These are phyloP conservation scores for Carterocephalus palaemon DNA, from an alignment of 2,888 invertebrate genomes.

Conservation along the genomic window DNA sequence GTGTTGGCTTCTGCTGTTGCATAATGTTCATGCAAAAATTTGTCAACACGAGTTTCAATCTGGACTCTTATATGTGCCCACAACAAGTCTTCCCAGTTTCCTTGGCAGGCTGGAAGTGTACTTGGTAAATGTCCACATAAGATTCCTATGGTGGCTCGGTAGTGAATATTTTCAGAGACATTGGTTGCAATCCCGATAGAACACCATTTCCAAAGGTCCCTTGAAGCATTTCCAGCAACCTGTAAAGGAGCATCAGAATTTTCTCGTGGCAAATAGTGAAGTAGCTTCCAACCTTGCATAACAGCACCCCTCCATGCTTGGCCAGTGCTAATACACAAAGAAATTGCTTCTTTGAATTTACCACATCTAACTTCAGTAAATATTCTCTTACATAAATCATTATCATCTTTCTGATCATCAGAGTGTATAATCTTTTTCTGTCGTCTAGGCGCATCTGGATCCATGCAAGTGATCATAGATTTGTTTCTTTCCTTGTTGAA, in stretches of 20 bases:
- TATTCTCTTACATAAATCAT: constrained; percentile 76
- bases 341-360: constrained; percentile 89
- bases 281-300: constrained; percentile 92
- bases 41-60: constrained; percentile 91
- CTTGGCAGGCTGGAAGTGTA: constrained; percentile 84
- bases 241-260: constrained; percentile 68
- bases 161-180: constrained; percentile 75
- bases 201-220: constrained; percentile 88
- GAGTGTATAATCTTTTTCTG: constrained; percentile 89
- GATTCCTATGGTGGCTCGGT: constrained; percentile 84
- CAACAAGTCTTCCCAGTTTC: constrained; percentile 92
- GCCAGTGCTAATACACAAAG: constrained; percentile 90
- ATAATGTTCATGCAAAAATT: constrained; percentile 69
- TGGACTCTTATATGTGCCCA: constrained; percentile 92
- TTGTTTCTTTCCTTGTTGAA: constrained; percentile 68
- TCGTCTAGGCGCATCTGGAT: constrained; percentile 93
- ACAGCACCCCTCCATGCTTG: constrained; percentile 95
- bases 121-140: constrained; percentile 91
- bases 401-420: constrained; percentile 89
- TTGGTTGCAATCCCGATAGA: constrained; percentile 82
- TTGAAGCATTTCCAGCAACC: constrained; percentile 89
- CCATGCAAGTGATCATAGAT: constrained; percentile 82
- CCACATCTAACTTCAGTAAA: constrained; percentile 91
- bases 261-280: constrained; percentile 90
- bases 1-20: constrained; percentile 67